Base-by-base conservation (phyloP, 2,888 invertebrate genomes). In the Spisula subtruncata region DNA sequence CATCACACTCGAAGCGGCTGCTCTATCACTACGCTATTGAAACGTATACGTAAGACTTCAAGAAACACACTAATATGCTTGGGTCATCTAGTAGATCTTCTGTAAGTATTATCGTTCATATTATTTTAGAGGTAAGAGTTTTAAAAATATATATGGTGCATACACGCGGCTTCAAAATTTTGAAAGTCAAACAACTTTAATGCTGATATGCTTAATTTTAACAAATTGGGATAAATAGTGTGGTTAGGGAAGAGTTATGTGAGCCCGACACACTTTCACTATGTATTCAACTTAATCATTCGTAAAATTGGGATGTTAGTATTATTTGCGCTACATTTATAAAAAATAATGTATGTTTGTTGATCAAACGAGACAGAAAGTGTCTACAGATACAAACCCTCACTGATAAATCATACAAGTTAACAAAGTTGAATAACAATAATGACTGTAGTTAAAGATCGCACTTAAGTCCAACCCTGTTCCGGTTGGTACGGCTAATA, bases 401-500 rank as follows among this genome's bases (percentile, higher is more conserved):
- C 18, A 16, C 12, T 18, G 18, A 75, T 35, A 75, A 35, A 25
- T 32, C 35, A 18, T 12, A 32, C n/a, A 18, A 14, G 12, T 75
- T 14, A 75, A 18, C 75, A 35, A 75, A 41, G 41, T 29, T 75
- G 75, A 35, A 75, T 75, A 75, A 75, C 18, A 18, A 75, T 35
- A 25, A 75, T 75, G 75, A 16, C 10, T 14, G 32, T 18, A 75
- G 75, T 35, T 32, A 32, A 1, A 32, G 32, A n/a, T 16, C 32
- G 29, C 6, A 32, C 10, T 32, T 5, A 29, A 25, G 35, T 32
- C 32, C 32, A 35, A 32, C 18, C 14, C 32, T 66, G 16, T 75
- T 75, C 32, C 75, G 75, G 75, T 18, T 35, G 75, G 75, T 35
- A 75, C 75, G 35, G 75, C 29, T 75, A 35, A 8, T 75, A 75